These are phyloP conservation scores for Thaleichthys pacificus DNA, from an alignment of 2,797 vertebrate genomes.

Conservation along the genomic window DNA sequence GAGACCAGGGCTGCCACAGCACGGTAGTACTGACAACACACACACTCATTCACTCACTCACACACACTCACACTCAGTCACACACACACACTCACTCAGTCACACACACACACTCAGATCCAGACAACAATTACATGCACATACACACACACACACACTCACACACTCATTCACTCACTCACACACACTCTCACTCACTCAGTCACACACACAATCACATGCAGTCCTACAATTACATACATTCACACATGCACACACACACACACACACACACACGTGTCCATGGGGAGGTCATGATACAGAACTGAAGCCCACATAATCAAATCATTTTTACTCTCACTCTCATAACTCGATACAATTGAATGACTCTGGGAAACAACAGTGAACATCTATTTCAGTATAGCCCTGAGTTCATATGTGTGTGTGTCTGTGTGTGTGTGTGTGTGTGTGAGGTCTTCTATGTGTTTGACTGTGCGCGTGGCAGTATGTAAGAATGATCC, in stretches of 20 bases:
- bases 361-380: slow-evolving; percentile 16
- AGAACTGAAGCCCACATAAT: slow-evolving; percentile 20
- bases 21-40: neutral
- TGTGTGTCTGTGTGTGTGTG: slow-evolving; percentile 1
- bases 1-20: neutral
- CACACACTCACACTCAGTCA: neutral
- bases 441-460: neutral
- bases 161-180: neutral
- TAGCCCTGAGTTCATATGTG: neutral
- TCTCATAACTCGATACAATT: slow-evolving; percentile 19
- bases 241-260: neutral
- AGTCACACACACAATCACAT: slow-evolving; percentile 1
- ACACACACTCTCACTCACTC: neutral
- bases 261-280: neutral
- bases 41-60: neutral
- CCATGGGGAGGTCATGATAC: slow-evolving; percentile 4
- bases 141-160: neutral
- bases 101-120: neutral
- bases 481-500: neutral
- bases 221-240: neutral
- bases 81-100: neutral
- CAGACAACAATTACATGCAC: neutral
- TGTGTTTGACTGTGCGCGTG: neutral
- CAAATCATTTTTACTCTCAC: slow-evolving; percentile 12
- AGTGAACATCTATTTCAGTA: slow-evolving; percentile 12